Percentiles rank a stretch among this genome's conserved stretches.
Evolutionary conservation across 2,113 vertebrate species (phyloP).

Genomic region (Actenoides hombroni): DNA sequence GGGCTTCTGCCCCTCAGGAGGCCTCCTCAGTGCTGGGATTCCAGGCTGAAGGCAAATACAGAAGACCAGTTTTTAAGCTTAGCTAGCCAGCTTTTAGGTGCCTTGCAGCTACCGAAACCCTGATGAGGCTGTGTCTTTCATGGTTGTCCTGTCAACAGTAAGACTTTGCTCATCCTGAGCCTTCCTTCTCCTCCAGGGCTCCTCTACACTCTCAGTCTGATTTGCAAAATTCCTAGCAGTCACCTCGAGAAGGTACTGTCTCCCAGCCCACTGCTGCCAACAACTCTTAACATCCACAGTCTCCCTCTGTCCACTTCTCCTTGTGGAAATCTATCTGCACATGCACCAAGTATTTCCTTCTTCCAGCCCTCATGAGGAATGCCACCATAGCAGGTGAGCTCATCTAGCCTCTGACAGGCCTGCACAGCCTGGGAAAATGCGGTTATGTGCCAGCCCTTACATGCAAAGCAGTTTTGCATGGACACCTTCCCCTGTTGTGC

Average conservation of each 20-base stretch:
- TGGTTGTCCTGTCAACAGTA: background rate
- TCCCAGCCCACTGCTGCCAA: background rate
- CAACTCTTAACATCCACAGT: background rate
- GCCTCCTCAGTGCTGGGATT: background rate
- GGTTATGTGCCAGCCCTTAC: background rate
- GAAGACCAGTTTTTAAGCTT: background rate
- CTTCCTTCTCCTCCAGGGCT: background rate
- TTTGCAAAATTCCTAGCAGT: background rate
- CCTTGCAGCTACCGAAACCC: background rate
- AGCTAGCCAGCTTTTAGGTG: background rate
- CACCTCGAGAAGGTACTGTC: background rate
- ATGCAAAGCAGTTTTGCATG: background rate
- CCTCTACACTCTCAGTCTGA: background rate
- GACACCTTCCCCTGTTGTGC: background rate
- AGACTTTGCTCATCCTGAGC: background rate
- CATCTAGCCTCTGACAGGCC: background rate
- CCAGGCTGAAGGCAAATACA: background rate
- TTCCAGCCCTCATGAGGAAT: background rate
- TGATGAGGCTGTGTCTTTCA: rapidly evolving
- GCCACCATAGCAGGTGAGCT: background rate
- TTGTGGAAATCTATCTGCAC: background rate
- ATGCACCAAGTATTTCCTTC: background rate
- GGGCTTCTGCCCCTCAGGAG: background rate
- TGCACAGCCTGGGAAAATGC: background rate
- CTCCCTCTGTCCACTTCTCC: background rate